Conservation (phyloP, 2,888 invertebrate genomes). For the Drosophila formosana region DNA sequence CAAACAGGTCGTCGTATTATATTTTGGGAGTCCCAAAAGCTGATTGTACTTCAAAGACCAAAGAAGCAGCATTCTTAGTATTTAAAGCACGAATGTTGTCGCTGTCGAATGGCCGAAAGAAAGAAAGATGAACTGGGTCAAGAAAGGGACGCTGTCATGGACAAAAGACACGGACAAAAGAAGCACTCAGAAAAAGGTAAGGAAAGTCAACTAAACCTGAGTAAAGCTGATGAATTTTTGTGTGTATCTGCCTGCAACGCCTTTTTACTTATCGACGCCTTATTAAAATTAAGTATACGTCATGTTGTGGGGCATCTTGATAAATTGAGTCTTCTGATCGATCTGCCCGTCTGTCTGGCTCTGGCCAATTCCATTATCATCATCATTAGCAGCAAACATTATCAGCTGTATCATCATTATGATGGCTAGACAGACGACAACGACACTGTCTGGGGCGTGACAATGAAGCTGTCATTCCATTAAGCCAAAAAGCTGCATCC, state of each 20-base stretch:
- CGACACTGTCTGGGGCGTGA: conserved; percentile 25
- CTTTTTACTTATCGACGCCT: conserved; percentile 10
- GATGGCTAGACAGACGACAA: background rate
- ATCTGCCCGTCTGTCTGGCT: conserved; percentile 13
- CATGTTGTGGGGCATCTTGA: conserved; percentile 20
- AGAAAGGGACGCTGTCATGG: conserved; percentile 2
- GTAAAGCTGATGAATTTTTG: conserved; percentile 16
- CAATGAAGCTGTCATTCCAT: conserved; percentile 31
- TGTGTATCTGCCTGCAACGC: conserved; percentile 6
- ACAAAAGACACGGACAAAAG: conserved; percentile 2
- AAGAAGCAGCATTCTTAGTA: conserved; percentile 35
- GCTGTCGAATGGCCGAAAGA: conserved; percentile 11
- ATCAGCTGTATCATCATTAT: conserved; percentile 1
- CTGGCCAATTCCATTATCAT: background rate
- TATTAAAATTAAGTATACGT: conserved; percentile 48
- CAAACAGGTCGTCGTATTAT: conserved; percentile 33
- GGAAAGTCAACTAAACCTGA: conserved; percentile 13
- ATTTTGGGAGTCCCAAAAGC: conserved; percentile 13
- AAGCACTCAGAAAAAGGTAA: conserved; percentile 32
- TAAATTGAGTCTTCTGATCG: conserved; percentile 27
- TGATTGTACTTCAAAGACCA: conserved; percentile 17
- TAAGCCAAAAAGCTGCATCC: conserved; percentile 22
- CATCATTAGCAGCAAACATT: conserved; percentile 13
- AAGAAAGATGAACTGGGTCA: conserved; percentile 19
- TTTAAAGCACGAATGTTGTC: conserved; percentile 58